A percentile compares a stretch with the other conserved stretches of the same genome.
Evolutionary conservation across 2,888 invertebrate species (phyloP).

Genomic region (Bugulina stolonifera): DNA sequence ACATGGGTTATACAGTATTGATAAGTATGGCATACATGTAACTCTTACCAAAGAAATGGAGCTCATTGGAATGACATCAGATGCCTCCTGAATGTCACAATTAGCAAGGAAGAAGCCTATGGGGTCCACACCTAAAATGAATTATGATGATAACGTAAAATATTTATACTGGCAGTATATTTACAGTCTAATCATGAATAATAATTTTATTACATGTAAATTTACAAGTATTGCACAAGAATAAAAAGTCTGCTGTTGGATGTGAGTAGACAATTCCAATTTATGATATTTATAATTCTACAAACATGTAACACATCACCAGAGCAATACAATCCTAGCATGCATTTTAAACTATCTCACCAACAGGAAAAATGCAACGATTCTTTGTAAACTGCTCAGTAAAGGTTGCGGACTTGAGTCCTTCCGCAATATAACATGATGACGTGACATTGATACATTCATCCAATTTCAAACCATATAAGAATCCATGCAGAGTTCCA

Average conservation of each 20-base stretch:
- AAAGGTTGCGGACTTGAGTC: background rate
- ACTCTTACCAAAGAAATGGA: background rate
- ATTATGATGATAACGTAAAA: too few species aligned
- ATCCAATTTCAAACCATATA: background rate
- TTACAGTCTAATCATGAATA: too few species aligned
- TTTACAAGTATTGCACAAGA: too few species aligned
- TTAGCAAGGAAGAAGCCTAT: background rate
- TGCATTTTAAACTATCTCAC: too few species aligned
- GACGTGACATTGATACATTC: background rate
- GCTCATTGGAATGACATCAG: background rate
- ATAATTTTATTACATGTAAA: too few species aligned
- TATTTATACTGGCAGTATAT: too few species aligned
- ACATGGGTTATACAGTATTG: background rate
- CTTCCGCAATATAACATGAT: background rate
- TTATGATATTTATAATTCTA: too few species aligned
- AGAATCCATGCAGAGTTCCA: background rate
- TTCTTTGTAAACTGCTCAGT: background rate
- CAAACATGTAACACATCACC: too few species aligned
- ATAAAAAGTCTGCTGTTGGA: too few species aligned
- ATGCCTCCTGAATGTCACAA: background rate
- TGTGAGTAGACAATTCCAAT: too few species aligned
- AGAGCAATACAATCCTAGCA: too few species aligned
- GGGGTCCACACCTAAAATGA: slow-evolving; percentile 8
- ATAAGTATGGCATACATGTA: background rate
- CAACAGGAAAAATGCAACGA: slow-evolving; percentile 15